These are phyloP conservation scores for Dryadula phaetusa DNA, from an alignment of 2,888 invertebrate species.

Conservation along the genomic window DNA sequence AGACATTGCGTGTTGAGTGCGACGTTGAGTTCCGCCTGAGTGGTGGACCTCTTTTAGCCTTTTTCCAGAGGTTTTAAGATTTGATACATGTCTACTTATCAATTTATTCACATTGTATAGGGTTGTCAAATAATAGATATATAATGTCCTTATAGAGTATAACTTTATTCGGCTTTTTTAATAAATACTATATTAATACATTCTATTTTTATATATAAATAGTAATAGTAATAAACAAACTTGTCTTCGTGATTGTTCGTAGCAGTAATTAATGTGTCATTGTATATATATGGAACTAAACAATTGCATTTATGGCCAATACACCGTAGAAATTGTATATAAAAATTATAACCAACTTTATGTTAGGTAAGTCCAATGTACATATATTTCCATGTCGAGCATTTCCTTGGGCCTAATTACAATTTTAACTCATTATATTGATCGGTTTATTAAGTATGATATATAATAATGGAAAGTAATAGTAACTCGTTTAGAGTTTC, in stretches of 20 bases:
- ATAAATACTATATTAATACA: background rate
- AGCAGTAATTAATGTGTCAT: background rate
- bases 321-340: background rate
- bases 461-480: no score
- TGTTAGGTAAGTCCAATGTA: background rate
- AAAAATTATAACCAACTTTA: background rate
- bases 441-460: background rate
- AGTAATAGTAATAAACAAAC: no score
- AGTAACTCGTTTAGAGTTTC: background rate
- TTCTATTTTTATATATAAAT: no score
- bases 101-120: constrained; percentile 5
- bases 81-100: background rate
- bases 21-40: no score
- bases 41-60: no score
- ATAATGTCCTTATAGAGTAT: background rate
- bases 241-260: background rate
- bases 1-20: no score
- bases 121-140: constrained; percentile 1
- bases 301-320: background rate
- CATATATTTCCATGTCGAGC: background rate
- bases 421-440: background rate
- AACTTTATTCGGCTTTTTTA: background rate
- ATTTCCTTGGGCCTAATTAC: background rate
- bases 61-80: no score
- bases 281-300: background rate